Conservation (phyloP, 2,797 vertebrate genomes). For the Odontamblyopus lacepedii region DNA sequence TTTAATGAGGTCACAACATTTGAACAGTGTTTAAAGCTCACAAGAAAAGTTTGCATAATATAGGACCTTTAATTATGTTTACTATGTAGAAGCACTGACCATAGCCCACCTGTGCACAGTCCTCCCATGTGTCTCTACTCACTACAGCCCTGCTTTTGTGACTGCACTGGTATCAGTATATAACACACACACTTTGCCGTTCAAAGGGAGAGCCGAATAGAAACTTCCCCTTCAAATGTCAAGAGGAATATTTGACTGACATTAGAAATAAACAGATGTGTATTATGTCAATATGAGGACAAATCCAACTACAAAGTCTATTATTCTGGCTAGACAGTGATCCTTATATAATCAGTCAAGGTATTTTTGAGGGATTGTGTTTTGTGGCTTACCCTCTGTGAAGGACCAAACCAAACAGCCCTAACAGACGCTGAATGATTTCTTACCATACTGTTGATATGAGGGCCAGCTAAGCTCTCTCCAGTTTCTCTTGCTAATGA, state of each 20-base stretch:
- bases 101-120: slow-evolving; percentile 62
- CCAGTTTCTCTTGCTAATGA: slow-evolving; percentile 49
- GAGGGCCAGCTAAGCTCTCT: slow-evolving; percentile 30
- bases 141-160: slow-evolving; percentile 71
- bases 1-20: too few species aligned
- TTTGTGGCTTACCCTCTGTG: slow-evolving; percentile 43
- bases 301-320: slow-evolving; percentile 33
- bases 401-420: slow-evolving; percentile 50
- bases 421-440: slow-evolving; percentile 53
- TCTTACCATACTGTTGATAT: slow-evolving; percentile 53
- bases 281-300: slow-evolving; percentile 18
- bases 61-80: slow-evolving; percentile 36
- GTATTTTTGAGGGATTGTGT: slow-evolving; percentile 50
- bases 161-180: slow-evolving; percentile 82
- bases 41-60: too few species aligned
- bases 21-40: too few species aligned
- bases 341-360: slow-evolving; percentile 26
- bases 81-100: slow-evolving; percentile 47
- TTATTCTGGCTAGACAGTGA: slow-evolving; percentile 10
- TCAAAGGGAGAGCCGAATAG: slow-evolving; percentile 48
- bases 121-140: slow-evolving; percentile 71
- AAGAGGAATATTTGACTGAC: slow-evolving; percentile 32
- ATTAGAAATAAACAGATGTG: slow-evolving; percentile 1
- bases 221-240: slow-evolving; percentile 27
- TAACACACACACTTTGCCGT: slow-evolving; percentile 63